Conservation (phyloP, 92 coral and sea anemone species). For the Blastomussa wellsi region DNA sequence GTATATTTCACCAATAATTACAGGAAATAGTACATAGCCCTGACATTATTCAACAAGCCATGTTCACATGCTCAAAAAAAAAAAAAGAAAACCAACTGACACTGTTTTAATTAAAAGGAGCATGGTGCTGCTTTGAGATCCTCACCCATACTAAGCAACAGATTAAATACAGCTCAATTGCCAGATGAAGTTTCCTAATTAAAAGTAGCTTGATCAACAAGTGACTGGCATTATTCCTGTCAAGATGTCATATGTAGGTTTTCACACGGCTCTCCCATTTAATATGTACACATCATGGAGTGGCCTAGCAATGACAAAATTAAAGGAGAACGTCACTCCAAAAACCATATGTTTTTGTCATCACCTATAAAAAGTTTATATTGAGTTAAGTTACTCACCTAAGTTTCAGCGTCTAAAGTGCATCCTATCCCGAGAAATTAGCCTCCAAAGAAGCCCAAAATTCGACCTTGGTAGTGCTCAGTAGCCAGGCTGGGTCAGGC, state of each 20-base stretch:
- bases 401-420: no score
- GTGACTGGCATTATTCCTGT: background rate
- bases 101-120: no score
- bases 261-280: constrained; percentile 24
- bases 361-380: background rate
- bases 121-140: background rate
- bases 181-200: background rate
- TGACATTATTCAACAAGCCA: background rate
- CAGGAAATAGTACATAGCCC: no score
- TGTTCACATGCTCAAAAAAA: background rate
- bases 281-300: constrained; percentile 76
- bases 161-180: background rate
- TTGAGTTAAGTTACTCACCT: no score
- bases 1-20: background rate
- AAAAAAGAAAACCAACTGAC: background rate
- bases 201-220: background rate
- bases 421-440: no score
- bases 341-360: no score
- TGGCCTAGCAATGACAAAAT: constrained; percentile 52
- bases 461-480: no score
- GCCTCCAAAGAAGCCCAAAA: no score
- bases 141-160: background rate
- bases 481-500: no score
- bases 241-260: background rate
- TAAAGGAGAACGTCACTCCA: background rate